Evolutionary conservation across 2,888 invertebrate species (phyloP).

Genomic region (Helleia helle): DNA sequence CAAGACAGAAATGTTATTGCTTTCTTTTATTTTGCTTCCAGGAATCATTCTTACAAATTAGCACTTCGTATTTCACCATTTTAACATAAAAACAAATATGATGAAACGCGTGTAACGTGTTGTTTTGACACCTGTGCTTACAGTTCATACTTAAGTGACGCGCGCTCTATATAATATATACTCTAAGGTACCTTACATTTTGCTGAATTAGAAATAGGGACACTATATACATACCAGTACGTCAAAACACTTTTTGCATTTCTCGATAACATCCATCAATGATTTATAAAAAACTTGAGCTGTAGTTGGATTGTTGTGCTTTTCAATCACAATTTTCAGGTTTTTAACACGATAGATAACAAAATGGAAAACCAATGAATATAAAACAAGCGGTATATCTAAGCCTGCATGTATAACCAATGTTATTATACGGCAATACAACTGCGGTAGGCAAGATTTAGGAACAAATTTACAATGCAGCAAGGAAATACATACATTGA

Average conservation of each 20-base stretch:
- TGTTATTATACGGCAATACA: not conserved
- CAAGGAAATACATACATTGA: not conserved
- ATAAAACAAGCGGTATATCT: not conserved
- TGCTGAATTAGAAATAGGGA: not conserved
- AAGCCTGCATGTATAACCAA: not conserved
- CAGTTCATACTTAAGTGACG: too few species aligned
- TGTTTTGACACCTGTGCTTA: too few species aligned
- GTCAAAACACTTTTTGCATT: not conserved
- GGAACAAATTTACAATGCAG: not conserved
- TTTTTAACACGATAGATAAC: not conserved
- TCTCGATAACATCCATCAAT: not conserved
- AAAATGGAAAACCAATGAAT: conserved; percentile 1
- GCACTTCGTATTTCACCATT: too few species aligned
- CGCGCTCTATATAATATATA: too few species aligned
- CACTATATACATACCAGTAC: not conserved
- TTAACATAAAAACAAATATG: too few species aligned
- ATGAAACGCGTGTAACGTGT: too few species aligned
- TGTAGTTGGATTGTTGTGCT: not conserved
- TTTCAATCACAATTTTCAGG: not conserved
- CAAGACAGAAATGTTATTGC: too few species aligned
- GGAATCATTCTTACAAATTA: too few species aligned
- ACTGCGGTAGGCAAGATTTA: not conserved
- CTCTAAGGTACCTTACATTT: not conserved
- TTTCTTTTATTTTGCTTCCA: too few species aligned
- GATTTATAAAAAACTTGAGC: not conserved